Conservation (phyloP, 2,113 vertebrate species). For the Colius striatus region DNA sequence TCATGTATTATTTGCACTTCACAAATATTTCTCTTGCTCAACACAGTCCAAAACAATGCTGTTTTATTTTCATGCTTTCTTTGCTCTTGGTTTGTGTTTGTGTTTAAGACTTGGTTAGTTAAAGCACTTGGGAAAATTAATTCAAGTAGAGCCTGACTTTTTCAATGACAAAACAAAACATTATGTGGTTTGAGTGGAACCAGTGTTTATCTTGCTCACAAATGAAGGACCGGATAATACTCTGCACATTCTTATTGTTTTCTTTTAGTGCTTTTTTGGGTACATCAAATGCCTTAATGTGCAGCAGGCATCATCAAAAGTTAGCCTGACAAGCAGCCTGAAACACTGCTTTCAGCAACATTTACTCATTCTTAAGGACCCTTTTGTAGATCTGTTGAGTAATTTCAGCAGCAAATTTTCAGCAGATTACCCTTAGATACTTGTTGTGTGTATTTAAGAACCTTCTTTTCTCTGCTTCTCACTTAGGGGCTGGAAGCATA, state of each 20-base stretch:
- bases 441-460: not conserved
- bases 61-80: not conserved
- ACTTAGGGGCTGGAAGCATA: not conserved
- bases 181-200: not conserved
- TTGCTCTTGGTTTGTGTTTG: not conserved
- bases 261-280: slow-evolving; percentile 4
- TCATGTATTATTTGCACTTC: not conserved
- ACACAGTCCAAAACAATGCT: not conserved
- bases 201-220: not conserved
- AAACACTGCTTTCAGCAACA: not conserved
- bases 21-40: not conserved
- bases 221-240: slow-evolving; percentile 1
- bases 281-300: not conserved
- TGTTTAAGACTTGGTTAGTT: slow-evolving; percentile 12
- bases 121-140: not conserved
- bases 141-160: not conserved
- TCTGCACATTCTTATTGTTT: not conserved
- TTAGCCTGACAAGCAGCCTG: not conserved
- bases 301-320: not conserved
- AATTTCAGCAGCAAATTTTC: slow-evolving; percentile 18
- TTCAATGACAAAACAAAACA: not conserved
- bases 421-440: not conserved
- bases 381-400: slow-evolving; percentile 15
- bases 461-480: not conserved
- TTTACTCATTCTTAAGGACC: not conserved